Evolutionary conservation across 2,113 vertebrate genomes (phyloP).

Genomic region (Origma solitaria): DNA sequence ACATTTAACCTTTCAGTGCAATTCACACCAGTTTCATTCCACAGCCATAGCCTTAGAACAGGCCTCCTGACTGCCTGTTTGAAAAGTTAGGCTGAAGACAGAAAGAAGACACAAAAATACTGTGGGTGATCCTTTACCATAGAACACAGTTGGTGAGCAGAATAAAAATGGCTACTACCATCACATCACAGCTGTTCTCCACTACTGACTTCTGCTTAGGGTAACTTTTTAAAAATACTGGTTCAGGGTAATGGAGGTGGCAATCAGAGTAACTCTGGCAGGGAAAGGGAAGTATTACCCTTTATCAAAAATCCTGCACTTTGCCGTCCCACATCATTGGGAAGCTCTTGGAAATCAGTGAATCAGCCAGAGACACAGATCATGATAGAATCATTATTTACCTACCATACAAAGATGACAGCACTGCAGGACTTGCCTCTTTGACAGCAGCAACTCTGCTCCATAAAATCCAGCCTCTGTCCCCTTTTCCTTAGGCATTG

Average conservation of each 20-base stretch:
- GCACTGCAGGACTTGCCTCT: neutral
- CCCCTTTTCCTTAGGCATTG: neutral
- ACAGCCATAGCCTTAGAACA: neutral
- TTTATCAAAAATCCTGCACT: neutral
- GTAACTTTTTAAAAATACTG: neutral
- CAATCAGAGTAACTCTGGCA: neutral
- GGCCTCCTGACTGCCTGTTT: neutral
- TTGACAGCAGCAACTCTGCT: neutral
- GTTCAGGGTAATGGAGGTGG: neutral
- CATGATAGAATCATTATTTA: neutral
- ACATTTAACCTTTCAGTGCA: neutral
- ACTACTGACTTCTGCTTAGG: neutral
- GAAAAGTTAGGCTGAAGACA: neutral
- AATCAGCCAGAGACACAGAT: neutral
- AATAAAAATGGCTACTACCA: neutral
- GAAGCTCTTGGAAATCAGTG: neutral
- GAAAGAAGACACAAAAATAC: neutral
- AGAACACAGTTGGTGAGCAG: neutral
- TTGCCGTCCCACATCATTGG: no score
- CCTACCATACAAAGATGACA: neutral
- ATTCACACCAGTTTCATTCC: neutral
- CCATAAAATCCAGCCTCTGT: neutral
- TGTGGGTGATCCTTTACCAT: neutral
- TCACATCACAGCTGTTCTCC: neutral
- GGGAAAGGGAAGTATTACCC: neutral